A percentile compares a stretch with the other conserved stretches of the same genome.
These are phyloP conservation scores for Palloptera scutellata DNA, from an alignment of 2,888 invertebrate genomes.

Conservation along the genomic window DNA sequence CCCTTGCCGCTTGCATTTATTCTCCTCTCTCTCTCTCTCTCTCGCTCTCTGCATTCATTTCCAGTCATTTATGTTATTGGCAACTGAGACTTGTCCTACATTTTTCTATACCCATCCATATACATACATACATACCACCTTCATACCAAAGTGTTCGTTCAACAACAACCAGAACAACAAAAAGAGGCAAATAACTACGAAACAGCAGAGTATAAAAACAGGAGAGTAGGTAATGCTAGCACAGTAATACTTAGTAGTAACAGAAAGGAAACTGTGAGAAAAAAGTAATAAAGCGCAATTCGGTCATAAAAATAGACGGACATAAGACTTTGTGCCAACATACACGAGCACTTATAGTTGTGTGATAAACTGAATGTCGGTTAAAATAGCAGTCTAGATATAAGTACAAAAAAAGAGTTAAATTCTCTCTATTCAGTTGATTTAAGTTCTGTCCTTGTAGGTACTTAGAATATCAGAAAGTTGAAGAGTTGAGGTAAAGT, in stretches of 20 bases:
- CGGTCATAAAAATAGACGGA: conserved; percentile 41
- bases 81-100: conserved; percentile 24
- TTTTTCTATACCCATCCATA: neutral
- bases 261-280: neutral
- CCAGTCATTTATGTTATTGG: conserved; percentile 2
- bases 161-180: conserved; percentile 5
- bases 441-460: too few relatives aligned
- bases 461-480: too few relatives aligned
- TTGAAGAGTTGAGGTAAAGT: too few relatives aligned
- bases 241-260: conserved; percentile 12
- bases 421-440: too few relatives aligned
- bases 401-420: too few relatives aligned
- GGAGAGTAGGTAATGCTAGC: conserved; percentile 13
- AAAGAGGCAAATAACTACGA: neutral
- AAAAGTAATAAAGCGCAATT: conserved; percentile 57
- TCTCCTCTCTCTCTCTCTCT: neutral
- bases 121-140: conserved; percentile 5
- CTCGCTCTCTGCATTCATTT: neutral
- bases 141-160: conserved; percentile 1
- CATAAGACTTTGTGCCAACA: conserved; percentile 2
- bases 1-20: neutral
- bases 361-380: too few relatives aligned
- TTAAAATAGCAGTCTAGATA: too few relatives aligned
- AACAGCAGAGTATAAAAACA: conserved; percentile 13
- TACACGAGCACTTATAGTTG: conserved; percentile 28